Conservation (phyloP, 2,888 invertebrate genomes). For the Dione juno region DNA sequence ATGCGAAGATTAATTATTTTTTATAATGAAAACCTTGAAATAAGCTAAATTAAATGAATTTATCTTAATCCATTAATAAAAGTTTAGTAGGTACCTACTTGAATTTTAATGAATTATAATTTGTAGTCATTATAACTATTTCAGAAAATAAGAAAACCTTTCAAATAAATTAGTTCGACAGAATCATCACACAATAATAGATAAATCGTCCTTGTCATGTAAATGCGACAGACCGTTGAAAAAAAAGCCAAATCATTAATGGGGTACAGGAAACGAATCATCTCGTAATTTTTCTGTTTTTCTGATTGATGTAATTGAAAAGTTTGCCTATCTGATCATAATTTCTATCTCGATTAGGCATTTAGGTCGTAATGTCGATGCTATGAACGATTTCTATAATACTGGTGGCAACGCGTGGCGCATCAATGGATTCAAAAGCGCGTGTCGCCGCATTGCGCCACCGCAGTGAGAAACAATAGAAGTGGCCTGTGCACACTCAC, state of each 20-base stretch:
- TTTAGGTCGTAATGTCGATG: constrained; percentile 70
- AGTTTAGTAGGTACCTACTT: too few relatives aligned
- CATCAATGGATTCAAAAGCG: constrained; percentile 77
- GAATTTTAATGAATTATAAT: background rate
- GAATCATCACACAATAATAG: constrained; percentile 35
- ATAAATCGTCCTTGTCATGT: constrained; percentile 62
- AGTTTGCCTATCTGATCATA: constrained; percentile 67
- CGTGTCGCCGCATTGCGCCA: constrained; percentile 79
- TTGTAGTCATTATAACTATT: background rate
- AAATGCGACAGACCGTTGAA: constrained; percentile 58
- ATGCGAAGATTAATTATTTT: too few relatives aligned
- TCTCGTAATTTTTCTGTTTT: constrained; percentile 66
- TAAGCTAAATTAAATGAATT: too few relatives aligned
- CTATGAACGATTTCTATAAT: constrained; percentile 68
- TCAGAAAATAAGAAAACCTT: background rate
- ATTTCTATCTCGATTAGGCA: constrained; percentile 77
- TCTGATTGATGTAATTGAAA: constrained; percentile 74
- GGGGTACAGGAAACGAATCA: constrained; percentile 75
- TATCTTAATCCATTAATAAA: too few relatives aligned
- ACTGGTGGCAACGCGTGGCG: constrained; percentile 53
- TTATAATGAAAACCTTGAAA: too few relatives aligned
- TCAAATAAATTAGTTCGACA: constrained; percentile 27
- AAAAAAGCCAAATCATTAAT: constrained; percentile 57
- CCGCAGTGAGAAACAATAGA: constrained; percentile 65
- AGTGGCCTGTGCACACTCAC: constrained; percentile 55